Evolutionary conservation across 92 coral and sea anemone species (phyloP), one percentile per base, ranked within the genome.

Genomic region (Blastomussa wellsi): DNA sequence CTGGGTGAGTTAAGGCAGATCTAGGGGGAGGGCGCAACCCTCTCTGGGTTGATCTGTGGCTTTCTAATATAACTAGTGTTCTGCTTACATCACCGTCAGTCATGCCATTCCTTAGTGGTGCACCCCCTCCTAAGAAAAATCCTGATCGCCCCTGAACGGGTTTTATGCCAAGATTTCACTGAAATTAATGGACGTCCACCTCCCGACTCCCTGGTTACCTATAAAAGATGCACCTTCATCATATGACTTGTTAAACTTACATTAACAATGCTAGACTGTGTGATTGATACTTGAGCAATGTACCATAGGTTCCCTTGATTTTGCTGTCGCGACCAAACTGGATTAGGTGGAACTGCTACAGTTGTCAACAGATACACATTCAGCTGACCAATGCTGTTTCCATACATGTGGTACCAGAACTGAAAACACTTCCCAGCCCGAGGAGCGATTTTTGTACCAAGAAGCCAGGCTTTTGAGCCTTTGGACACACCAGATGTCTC

Each of bases 331-430:
- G 92, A 90, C 99, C 99, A 96, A 17, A 71, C 78, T 1, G 98
- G 91, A 41, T 15, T 75, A n/a, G 84, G 65, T 52, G 99, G 90
- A n/a, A 84, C 38, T 66, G 68, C 73, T 26, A 48, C 72, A 5
- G 94, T 84, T 37, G 91, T 87, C 88, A 80, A 51, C 16, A 94
- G 71, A 79, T 93, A 93, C 19, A 94, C 93, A 72, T 94, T 96
- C 79, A 96, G 92, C 77, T 87, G 72, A 11, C 99, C 99, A 42
- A 96, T 93, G 42, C 94, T 92, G 72, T 86, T 87, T 24, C 99
- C 99, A 83, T 92, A 93, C 99, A 96, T 96, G 53, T 96, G 99
- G 77, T 92, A 96, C 99, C 99, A 96, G 84, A 96, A 96, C 70
- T 90, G 91, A 26, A 96, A 81, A 20, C 99, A 96, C 73, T 93